Evolutionary conservation across 2,113 vertebrate species (phyloP), one percentile per base, ranked within the genome.

Genomic region (Xiphias gladius): DNA sequence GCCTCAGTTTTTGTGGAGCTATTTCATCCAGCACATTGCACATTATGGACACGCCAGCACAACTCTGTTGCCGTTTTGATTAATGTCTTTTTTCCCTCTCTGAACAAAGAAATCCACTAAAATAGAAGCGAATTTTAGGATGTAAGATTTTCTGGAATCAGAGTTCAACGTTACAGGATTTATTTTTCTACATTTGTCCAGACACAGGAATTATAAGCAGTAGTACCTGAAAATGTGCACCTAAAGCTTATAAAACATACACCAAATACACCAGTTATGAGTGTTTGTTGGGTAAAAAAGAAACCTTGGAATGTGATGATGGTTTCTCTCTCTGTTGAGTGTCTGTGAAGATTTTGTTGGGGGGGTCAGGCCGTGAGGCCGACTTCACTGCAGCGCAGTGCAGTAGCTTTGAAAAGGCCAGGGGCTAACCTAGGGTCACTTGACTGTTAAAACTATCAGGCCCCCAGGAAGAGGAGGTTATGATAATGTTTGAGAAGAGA

Each of bases 391-490:
- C 76, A 46, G 79, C 52, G 41, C 82, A 66, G 85, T 74, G 85
- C 84, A 73, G 86, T 74, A 70, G 85, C 85, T 91, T 86, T 87
- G 80, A 89, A 89, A 87, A 92, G 96, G 96, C 97, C 96, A 97
- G 94, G 96, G 97, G 97, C 96, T 95, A 96, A 95, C 95, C 94
- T 88, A 90, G 95, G 96, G 96, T 97, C 97, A 96, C 64, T 88
- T 82, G 94, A 94, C 94, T 96, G 94, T 92, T 94, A 93, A 92
- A 95, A 93, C 91, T 84, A 93, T 92, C 87, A 89, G 90, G 85
- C 77, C 90, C n/a, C 86, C 84, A 86, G 89, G 86, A 92, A 89
- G 84, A 79, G 55, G 79, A 91, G 94, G 95, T 96, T 95, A 95
- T 82, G 52, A 95, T 94, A 95, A 96, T 94, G 93, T 96, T 95